Evolutionary conservation across 1,140 invertebrate genomes (phyloP), one percentile per base, ranked within the genome.

Genomic region (Megalopta genalis): DNA sequence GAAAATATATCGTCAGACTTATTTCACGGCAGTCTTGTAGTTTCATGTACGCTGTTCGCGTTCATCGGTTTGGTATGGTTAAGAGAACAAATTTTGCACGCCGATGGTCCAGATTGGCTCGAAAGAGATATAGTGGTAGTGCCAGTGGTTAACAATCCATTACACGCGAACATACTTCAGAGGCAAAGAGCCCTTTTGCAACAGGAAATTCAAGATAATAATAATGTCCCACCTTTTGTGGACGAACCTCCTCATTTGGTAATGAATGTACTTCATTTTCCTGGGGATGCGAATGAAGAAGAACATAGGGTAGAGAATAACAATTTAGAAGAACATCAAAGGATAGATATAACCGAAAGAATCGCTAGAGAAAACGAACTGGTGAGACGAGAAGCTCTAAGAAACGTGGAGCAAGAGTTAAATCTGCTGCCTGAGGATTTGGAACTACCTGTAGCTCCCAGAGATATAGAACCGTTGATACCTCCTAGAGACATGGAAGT

Each of bases 11-110:
- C 97, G 0, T 96, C 97, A 27, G 98, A 99, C 93, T 97, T 98
- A 77, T 98, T 99, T 90, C 97, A 99, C 86, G 99, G 99, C 6
- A 98, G 97, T 91, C 97, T 99, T 93, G 98, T 99, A 46, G 98
- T 99, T 12, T 97, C 97, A 1, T 99, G 99, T 90, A 99, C 99
- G 4, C 92, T 99, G 42, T 97, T 99, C 90, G 97, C 98, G 4
- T 99, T 99, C 89, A 99, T 99, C 86, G 98, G 98, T 67, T 91
- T 99, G 4, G 97, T 99, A 0, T 99, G 99, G 99, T 93, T 99
- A 21, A 93, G 99, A 80, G 99, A 99, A 93, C 99, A 99, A 93
- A 99, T 99, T 83, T 94, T 99, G 80, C 98, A 99, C 92, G 98
- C 98, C 12, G 98, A 98, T 52, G 98, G 98, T 8, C 98, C 98